phyloP scores from a whole-genome alignment of 1,140 invertebrate species.

The Vanessa atalanta region DNA sequence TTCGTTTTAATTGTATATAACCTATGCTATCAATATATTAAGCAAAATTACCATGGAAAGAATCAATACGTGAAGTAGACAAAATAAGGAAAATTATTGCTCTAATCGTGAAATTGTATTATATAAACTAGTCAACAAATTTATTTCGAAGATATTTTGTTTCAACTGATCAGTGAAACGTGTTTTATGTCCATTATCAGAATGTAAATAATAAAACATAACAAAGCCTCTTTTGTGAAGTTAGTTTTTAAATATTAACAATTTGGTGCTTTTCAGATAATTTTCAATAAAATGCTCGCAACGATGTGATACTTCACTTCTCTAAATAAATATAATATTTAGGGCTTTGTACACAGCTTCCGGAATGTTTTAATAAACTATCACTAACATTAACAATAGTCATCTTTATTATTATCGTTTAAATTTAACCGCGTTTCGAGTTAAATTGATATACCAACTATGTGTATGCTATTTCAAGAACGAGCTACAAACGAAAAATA shows the following conservation, averaged over 20 bases:
- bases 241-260: slow-evolving; percentile 54
- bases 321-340: slow-evolving; percentile 64
- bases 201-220: slow-evolving; percentile 39
- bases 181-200: slow-evolving; percentile 13
- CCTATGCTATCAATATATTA: slow-evolving; percentile 77
- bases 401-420: slow-evolving; percentile 15
- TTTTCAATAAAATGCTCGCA: slow-evolving; percentile 56
- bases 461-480: neutral
- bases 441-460: slow-evolving; percentile 49
- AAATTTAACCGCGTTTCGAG: slow-evolving; percentile 3
- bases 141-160: slow-evolving; percentile 18
- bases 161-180: slow-evolving; percentile 22
- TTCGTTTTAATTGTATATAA: slow-evolving; percentile 79
- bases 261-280: slow-evolving; percentile 65
- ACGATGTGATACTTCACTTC: slow-evolving; percentile 64
- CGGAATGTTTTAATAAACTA: slow-evolving; percentile 75
- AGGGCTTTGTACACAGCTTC: slow-evolving; percentile 80
- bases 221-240: slow-evolving; percentile 30
- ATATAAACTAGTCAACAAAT: slow-evolving; percentile 48
- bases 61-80: slow-evolving; percentile 33
- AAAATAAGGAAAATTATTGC: slow-evolving; percentile 32
- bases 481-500: no score
- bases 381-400: slow-evolving; percentile 71
- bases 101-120: slow-evolving; percentile 38
- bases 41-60: slow-evolving; percentile 61